Percentiles rank a stretch among this genome's conserved stretches.
These are phyloP conservation scores for Aradus depressus DNA, from an alignment of 2,888 invertebrate species.

Conservation along the genomic window DNA sequence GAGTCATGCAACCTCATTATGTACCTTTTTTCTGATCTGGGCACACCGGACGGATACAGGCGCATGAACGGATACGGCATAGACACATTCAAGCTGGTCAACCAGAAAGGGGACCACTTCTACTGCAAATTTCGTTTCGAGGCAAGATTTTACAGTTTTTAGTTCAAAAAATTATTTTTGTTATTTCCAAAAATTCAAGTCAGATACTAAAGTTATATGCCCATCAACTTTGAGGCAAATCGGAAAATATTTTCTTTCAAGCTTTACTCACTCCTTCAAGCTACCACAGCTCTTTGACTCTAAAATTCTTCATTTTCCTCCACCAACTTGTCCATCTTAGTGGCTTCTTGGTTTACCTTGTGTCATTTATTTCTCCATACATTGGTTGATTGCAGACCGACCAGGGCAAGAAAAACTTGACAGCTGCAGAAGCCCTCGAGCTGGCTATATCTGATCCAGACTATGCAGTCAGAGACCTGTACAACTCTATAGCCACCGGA, in stretches of 20 bases:
- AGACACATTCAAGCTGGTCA: constrained; percentile 84
- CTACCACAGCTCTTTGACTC: too few relatives aligned
- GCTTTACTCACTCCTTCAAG: too few relatives aligned
- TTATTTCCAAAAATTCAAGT: too few relatives aligned
- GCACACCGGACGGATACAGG: constrained; percentile 83
- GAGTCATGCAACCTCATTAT: constrained; percentile 74
- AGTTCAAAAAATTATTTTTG: too few relatives aligned
- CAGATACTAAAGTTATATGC: too few relatives aligned
- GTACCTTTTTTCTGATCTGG: constrained; percentile 80
- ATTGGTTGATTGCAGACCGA: constrained; percentile 33
- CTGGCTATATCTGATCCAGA: constrained; percentile 36
- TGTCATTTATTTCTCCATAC: too few relatives aligned
- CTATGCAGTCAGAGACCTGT: constrained; percentile 37
- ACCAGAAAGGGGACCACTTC: constrained; percentile 52
- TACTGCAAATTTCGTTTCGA: constrained; percentile 91
- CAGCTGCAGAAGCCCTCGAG: constrained; percentile 34
- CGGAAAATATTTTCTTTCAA: too few relatives aligned
- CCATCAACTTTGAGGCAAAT: too few relatives aligned
- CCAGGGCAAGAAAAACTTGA: constrained; percentile 39
- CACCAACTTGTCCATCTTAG: too few relatives aligned
- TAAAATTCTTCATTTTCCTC: too few relatives aligned
- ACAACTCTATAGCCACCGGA: constrained; percentile 36
- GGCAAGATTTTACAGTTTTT: too few relatives aligned
- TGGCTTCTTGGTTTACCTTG: too few relatives aligned
- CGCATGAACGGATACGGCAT: constrained; percentile 93